Conservation (phyloP, 2,888 invertebrate genomes). For the Eupsilia transversa region DNA sequence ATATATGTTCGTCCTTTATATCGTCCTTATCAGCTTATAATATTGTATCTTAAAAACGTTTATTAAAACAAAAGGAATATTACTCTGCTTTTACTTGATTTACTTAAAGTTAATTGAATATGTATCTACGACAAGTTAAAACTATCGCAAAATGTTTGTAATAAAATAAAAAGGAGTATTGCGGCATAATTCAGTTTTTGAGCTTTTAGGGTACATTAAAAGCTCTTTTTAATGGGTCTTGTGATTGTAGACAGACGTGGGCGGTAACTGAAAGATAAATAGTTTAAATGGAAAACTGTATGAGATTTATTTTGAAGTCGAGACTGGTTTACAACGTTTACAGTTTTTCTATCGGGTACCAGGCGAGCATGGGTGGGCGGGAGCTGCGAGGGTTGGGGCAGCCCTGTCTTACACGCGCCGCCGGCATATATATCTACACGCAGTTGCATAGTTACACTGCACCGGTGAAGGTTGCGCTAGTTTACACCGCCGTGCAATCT, state of each 20-base stretch:
- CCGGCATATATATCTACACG: slow-evolving; percentile 66
- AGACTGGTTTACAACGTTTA: slow-evolving; percentile 70
- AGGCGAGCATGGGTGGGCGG: slow-evolving; percentile 77
- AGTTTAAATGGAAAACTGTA: background rate
- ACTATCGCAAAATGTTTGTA: slow-evolving; percentile 46
- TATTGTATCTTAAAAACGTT: slow-evolving; percentile 37
- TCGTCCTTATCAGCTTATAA: slow-evolving; percentile 41
- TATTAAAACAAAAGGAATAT: slow-evolving; percentile 23
- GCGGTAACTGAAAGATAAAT: background rate
- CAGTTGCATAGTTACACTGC: slow-evolving; percentile 83
- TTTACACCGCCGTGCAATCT: slow-evolving; percentile 78
- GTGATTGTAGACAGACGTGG: slow-evolving; percentile 11
- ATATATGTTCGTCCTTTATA: slow-evolving; percentile 39
- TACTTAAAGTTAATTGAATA: slow-evolving; percentile 51
- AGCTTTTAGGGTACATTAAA: slow-evolving; percentile 45
- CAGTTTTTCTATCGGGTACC: slow-evolving; percentile 76
- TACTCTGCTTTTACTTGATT: slow-evolving; percentile 37
- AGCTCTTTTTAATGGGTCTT: slow-evolving; percentile 22
- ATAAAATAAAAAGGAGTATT: slow-evolving; percentile 48
- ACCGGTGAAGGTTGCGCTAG: slow-evolving; percentile 84
- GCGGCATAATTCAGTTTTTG: slow-evolving; percentile 46
- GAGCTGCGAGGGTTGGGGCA: slow-evolving; percentile 67
- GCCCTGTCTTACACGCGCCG: slow-evolving; percentile 84
- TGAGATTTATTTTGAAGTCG: slow-evolving; percentile 21
- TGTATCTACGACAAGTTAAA: slow-evolving; percentile 25